A percentile compares a stretch with the other conserved stretches of the same genome.
phyloP scores from a whole-genome alignment of 1,140 invertebrate genomes.

The Bombus ignitus region DNA sequence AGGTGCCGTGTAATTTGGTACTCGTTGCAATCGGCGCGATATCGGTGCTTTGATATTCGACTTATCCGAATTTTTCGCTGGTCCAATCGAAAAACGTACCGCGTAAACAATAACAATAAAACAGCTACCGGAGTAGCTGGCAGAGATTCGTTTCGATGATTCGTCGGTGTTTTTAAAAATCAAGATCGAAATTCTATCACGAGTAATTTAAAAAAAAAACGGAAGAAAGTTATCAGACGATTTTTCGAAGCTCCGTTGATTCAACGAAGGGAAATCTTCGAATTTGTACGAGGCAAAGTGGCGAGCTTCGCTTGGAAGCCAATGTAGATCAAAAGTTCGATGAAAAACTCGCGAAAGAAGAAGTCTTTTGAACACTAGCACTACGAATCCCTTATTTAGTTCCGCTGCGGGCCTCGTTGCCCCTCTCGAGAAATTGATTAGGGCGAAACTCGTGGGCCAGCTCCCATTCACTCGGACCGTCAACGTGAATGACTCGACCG shows the following conservation, averaged over 20 bases:
- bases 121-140: too few species aligned
- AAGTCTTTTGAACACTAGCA: neutral
- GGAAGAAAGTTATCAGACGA: too few species aligned
- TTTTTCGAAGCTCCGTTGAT: too few species aligned
- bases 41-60: neutral
- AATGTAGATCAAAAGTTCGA: neutral
- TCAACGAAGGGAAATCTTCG: too few species aligned
- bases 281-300: too few species aligned
- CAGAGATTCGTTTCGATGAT: neutral
- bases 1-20: neutral
- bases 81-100: neutral
- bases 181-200: too few species aligned
- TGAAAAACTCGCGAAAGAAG: neutral
- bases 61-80: neutral
- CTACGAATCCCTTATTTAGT: conserved; percentile 11
- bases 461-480: conserved; percentile 12
- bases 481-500: conserved; percentile 15
- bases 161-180: too few species aligned
- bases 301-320: neutral
- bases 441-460: neutral
- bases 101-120: too few species aligned
- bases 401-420: neutral
- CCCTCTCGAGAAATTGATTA: conserved; percentile 34
- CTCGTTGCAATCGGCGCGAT: neutral
- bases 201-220: too few species aligned